Evolutionary conservation across 53 echinoderm and acorn worm genomes (phyloP).

Genomic region (Hippasteria phrygiana): DNA sequence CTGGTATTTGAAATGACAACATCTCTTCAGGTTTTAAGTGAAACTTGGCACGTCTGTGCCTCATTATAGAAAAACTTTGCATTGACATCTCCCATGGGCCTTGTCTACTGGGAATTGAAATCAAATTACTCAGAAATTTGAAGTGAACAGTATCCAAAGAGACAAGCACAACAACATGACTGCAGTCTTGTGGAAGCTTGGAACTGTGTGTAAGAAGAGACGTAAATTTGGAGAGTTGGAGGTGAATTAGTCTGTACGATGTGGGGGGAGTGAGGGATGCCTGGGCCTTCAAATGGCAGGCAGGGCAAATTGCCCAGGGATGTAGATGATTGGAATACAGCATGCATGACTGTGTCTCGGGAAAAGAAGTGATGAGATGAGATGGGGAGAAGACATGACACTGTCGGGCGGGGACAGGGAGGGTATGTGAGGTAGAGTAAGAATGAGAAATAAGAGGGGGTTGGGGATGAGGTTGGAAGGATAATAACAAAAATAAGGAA

Average conservation of each 20-base stretch:
- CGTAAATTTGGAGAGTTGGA: neutral
- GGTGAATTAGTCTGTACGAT: neutral
- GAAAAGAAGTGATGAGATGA: too few species aligned
- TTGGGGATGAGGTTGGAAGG: too few species aligned
- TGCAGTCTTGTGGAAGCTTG: neutral
- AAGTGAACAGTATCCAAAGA: conserved; percentile 10
- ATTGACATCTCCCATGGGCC: conserved; percentile 1
- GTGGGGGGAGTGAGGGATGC: neutral
- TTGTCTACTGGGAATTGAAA: conserved; percentile 7
- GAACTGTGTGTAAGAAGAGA: neutral
- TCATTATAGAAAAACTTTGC: neutral
- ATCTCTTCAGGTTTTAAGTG: neutral
- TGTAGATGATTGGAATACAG: neutral
- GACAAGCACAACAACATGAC: neutral
- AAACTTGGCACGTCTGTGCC: neutral
- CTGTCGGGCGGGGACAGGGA: too few species aligned
- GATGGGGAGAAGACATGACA: too few species aligned
- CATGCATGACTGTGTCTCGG: too few species aligned
- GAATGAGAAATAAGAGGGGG: too few species aligned
- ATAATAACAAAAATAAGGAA: too few species aligned
- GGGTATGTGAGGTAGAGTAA: too few species aligned
- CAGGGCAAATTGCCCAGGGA: neutral
- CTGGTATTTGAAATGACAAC: neutral
- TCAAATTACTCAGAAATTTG: conserved; percentile 22
- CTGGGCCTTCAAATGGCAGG: neutral